phyloP scores from a whole-genome alignment of 2,888 invertebrate species.

The Athetis lepigone region DNA sequence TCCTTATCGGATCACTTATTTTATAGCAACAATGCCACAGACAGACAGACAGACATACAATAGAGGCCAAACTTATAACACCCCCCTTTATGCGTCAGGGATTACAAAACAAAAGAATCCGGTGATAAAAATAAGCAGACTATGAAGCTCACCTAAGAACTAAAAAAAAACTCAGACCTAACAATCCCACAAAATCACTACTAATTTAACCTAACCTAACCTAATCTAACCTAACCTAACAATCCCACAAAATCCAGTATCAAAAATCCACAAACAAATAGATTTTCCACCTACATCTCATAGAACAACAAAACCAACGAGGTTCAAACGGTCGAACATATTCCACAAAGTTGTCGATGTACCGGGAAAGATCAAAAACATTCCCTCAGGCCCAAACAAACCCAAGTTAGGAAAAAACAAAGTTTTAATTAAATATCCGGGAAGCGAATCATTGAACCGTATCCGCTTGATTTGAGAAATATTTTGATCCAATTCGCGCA shows the following conservation, averaged over 20 bases:
- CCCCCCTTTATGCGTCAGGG: too few relatives aligned
- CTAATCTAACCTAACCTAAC: too few relatives aligned
- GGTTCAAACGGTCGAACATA: slow-evolving; percentile 26
- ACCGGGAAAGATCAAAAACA: slow-evolving; percentile 57
- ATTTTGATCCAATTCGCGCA: slow-evolving; percentile 50
- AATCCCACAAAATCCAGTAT: slow-evolving; percentile 5
- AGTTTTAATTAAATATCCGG: slow-evolving; percentile 75
- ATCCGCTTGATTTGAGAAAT: slow-evolving; percentile 52
- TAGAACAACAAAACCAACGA: slow-evolving; percentile 11
- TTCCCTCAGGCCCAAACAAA: slow-evolving; percentile 38
- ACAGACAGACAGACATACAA: too few relatives aligned
- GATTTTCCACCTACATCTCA: slow-evolving; percentile 15
- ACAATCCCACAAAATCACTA: too few relatives aligned
- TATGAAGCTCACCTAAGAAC: too few relatives aligned
- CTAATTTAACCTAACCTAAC: too few relatives aligned
- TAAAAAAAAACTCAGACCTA: too few relatives aligned
- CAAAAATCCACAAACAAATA: slow-evolving; percentile 17
- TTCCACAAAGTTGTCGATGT: slow-evolving; percentile 14
- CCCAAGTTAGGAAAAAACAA: slow-evolving; percentile 60
- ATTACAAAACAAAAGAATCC: too few relatives aligned
- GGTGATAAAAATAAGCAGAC: too few relatives aligned
- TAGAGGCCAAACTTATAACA: too few relatives aligned
- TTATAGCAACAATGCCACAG: too few relatives aligned
- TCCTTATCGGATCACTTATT: too few relatives aligned
- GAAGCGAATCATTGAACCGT: slow-evolving; percentile 53